Evolutionary conservation across 2,888 invertebrate species (phyloP).

Genomic region (Therioaphis trifolii): DNA sequence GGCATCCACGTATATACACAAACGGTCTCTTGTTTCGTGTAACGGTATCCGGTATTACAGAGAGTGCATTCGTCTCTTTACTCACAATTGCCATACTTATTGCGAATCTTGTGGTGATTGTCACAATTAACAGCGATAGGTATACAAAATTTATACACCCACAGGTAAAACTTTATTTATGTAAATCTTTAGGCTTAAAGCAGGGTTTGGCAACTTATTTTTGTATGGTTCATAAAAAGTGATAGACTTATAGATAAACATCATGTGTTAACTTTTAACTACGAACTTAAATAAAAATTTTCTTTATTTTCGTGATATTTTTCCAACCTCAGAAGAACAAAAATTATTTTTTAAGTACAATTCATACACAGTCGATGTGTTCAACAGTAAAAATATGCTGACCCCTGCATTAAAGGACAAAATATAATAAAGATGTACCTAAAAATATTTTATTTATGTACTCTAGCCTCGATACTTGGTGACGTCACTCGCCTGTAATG

Average conservation of each 20-base stretch:
- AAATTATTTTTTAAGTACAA: too few relatives aligned
- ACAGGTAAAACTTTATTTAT: conserved; percentile 82
- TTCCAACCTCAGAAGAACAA: too few relatives aligned
- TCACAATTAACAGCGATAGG: conserved; percentile 82
- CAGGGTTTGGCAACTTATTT: too few relatives aligned
- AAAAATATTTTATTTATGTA: not conserved
- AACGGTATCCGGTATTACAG: conserved; percentile 79
- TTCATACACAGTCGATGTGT: too few relatives aligned
- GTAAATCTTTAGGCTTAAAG: too few relatives aligned
- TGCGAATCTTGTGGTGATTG: conserved; percentile 83
- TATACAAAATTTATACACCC: conserved; percentile 84
- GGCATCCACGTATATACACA: conserved; percentile 74
- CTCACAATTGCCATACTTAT: conserved; percentile 83
- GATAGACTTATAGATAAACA: too few relatives aligned
- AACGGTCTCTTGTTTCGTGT: conserved; percentile 68
- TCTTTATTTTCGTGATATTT: too few relatives aligned
- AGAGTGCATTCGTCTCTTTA: conserved; percentile 81
- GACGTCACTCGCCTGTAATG: conserved; percentile 87
- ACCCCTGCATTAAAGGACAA: not conserved
- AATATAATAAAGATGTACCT: not conserved
- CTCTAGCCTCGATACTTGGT: conserved; percentile 85
- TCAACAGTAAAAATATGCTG: too few relatives aligned
- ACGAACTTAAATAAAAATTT: too few relatives aligned
- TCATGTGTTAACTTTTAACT: too few relatives aligned
- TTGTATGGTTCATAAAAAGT: too few relatives aligned